Conservation (phyloP, 2,113 vertebrate species). For the Nyctereutes procyonoides region DNA sequence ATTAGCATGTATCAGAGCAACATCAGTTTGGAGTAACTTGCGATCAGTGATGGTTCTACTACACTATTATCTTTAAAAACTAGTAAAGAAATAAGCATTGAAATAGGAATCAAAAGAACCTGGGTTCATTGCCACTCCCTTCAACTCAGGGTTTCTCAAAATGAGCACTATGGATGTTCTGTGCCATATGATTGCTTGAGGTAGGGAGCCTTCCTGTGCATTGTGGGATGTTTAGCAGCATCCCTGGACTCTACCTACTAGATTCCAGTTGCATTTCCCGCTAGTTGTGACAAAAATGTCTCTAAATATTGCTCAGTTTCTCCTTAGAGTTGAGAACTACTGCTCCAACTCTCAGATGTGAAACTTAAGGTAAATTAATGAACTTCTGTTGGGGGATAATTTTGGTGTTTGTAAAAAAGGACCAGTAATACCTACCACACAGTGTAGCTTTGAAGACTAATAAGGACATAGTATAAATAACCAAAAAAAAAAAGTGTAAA, state of each 20-base stretch:
- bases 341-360: background rate
- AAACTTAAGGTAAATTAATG: constrained; percentile 22
- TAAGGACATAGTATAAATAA: background rate
- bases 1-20: background rate
- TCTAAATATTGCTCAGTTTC: background rate
- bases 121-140: background rate
- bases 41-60: background rate
- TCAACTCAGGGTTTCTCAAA: background rate
- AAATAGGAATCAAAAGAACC: background rate
- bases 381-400: background rate
- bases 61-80: background rate
- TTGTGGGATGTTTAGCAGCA: background rate
- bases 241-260: background rate
- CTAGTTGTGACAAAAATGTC: background rate
- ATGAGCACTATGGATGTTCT: background rate
- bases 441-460: background rate
- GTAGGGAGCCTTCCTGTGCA: background rate
- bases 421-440: background rate
- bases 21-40: background rate
- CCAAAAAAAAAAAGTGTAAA: background rate
- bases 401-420: constrained; percentile 51
- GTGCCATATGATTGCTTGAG: background rate
- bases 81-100: background rate
- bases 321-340: background rate
- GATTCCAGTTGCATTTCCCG: background rate